A percentile compares a stretch with the other conserved stretches of the same genome.
These are phyloP conservation scores for Larimichthys polyactis DNA, from an alignment of 2,113 vertebrate species.

Conservation along the genomic window DNA sequence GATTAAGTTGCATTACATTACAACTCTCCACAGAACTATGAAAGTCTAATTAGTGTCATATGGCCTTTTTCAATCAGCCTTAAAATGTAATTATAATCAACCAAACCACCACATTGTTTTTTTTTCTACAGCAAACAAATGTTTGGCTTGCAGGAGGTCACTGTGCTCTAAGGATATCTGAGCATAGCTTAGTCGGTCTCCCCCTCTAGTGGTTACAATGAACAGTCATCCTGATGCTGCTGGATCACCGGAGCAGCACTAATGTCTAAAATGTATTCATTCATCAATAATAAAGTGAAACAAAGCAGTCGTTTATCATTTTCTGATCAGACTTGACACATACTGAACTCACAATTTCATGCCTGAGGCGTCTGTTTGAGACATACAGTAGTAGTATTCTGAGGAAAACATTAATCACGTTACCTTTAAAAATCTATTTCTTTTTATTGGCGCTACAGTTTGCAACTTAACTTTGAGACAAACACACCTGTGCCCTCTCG, in stretches of 20 bases:
- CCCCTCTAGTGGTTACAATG: constrained; percentile 75
- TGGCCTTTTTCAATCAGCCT: background rate
- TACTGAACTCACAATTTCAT: no score
- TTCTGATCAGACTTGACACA: background rate
- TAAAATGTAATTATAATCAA: constrained; percentile 11
- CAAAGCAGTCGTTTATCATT: background rate
- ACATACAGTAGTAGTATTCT: background rate
- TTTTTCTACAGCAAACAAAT: background rate
- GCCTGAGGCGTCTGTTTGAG: background rate
- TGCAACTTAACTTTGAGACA: background rate
- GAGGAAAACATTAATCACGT: background rate
- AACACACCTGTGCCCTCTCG: background rate
- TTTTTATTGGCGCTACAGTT: background rate
- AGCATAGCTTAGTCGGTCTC: constrained; percentile 42
- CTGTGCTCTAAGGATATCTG: background rate
- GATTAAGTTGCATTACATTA: background rate
- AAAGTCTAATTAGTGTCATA: background rate
- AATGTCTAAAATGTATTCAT: background rate
- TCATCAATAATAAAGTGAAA: background rate
- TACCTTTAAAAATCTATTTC: background rate
- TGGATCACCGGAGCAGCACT: background rate
- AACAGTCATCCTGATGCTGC: background rate
- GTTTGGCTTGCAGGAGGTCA: background rate
- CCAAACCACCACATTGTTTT: background rate
- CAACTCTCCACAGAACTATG: background rate